Evolutionary conservation across 1,140 invertebrate species (phyloP), one percentile per base, ranked within the genome.

Genomic region (Aphelinus certus): DNA sequence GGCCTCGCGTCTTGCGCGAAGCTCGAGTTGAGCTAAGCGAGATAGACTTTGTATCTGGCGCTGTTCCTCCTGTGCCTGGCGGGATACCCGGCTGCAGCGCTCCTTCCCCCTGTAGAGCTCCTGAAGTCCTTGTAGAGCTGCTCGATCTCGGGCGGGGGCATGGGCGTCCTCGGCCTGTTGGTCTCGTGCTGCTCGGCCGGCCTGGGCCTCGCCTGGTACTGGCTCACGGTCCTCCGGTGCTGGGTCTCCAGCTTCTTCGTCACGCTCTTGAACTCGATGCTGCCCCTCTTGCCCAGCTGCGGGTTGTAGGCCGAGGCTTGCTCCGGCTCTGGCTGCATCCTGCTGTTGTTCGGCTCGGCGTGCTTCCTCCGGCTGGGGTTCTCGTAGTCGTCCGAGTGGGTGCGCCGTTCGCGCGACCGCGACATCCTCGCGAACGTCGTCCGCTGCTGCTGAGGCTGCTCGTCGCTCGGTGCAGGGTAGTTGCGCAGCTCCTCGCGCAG

Each of bases 31-130:
- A 26, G 26, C 76, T 79, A 85, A 43, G 82, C 83, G 26, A 84
- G 65, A 9, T 83, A 83, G 65, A 84, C 79, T 57, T 84, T 84
- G 67, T 84, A 85, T 61, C 83, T 81, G 0, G 82, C 82, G 43
- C 82, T 82, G 68, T 84, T 81, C n/a, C 80, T 79, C 49, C 83
- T 81, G 42, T 77, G 48, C 45, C 73, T 61, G 0, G 48, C 2
- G 0, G 55, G 10, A 10, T 46, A 55, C 46, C 10, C 43, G 5
- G 3, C 26, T 26, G 26, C n/a, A 45, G 10, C 3, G n/a, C 1
- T 57, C 6, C 6, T 48, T 3, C 5, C 6, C 26, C 26, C 26
- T 26, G 26, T 26, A 3, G 63, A 7, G 68, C 62, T 43, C 77
- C 76, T 0, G 66, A 69, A 9, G 76, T 69, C 9, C 79, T 78